These are phyloP conservation scores for Habroteleia sp. DNA, from an alignment of 2,888 invertebrate species.

Conservation along the genomic window DNA sequence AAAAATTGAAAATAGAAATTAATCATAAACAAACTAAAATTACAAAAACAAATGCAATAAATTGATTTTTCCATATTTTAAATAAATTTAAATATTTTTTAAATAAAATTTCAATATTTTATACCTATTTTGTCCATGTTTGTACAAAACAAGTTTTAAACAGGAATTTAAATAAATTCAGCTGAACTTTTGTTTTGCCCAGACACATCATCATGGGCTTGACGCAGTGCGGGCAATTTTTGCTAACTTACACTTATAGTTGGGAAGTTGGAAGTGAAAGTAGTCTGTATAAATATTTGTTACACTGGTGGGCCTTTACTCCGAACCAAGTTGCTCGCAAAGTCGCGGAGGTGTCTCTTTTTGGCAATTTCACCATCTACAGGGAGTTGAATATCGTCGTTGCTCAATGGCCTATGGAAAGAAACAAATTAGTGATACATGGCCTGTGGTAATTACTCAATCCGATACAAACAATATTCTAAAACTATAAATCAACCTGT, in stretches of 20 bases:
- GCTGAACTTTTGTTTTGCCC: background rate
- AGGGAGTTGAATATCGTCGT: conserved; percentile 84
- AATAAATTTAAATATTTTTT: no score
- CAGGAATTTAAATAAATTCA: no score
- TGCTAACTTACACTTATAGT: conserved; percentile 90
- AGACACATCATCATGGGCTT: conserved; percentile 97
- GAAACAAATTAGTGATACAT: conserved; percentile 85
- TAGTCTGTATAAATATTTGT: conserved; percentile 83
- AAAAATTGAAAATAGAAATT: no score
- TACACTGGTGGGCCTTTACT: conserved; percentile 86
- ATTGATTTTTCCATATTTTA: no score
- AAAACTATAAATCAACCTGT: background rate
- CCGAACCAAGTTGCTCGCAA: conserved; percentile 83
- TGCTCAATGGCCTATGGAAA: conserved; percentile 87
- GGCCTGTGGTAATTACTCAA: conserved; percentile 84
- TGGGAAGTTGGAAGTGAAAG: conserved; percentile 71
- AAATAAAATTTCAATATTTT: no score
- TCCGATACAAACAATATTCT: no score
- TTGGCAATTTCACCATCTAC: conserved; percentile 82
- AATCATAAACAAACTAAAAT: no score
- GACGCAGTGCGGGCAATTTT: conserved; percentile 95
- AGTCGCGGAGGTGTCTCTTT: conserved; percentile 84
- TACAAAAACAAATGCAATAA: no score
- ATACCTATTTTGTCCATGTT: conserved; percentile 74
- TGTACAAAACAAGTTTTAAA: no score